These are phyloP conservation scores for Sapayoa aenigma DNA, from an alignment of 2,113 vertebrate species.

Conservation along the genomic window DNA sequence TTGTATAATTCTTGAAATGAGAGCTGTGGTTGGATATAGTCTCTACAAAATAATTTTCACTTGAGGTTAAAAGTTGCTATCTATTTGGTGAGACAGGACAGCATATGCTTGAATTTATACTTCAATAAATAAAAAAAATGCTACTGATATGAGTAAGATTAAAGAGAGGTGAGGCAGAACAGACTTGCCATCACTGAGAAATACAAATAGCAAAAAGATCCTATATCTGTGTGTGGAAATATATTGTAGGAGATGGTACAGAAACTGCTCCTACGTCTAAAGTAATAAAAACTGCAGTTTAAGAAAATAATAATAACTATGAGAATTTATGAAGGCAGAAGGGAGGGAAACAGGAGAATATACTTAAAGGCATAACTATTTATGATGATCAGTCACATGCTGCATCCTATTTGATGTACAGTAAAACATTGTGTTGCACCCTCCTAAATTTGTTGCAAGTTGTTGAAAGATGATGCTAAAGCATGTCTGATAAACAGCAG, in stretches of 20 bases:
- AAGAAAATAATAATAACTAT: neutral
- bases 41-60: neutral
- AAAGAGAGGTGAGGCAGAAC: neutral
- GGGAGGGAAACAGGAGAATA: neutral
- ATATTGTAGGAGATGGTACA: neutral
- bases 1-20: neutral
- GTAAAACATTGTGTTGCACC: neutral
- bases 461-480: neutral
- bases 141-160: neutral
- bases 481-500: neutral
- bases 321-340: neutral
- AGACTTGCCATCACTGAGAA: neutral
- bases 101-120: neutral
- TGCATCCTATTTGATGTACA: neutral
- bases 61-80: neutral
- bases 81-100: neutral
- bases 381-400: neutral
- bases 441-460: neutral
- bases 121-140: neutral
- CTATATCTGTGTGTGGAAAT: neutral
- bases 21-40: neutral
- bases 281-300: neutral
- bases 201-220: neutral
- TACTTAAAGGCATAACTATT: neutral
- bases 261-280: neutral